Evolutionary conservation across 2,113 vertebrate genomes (phyloP).

Genomic region (Eidolon helvum): DNA sequence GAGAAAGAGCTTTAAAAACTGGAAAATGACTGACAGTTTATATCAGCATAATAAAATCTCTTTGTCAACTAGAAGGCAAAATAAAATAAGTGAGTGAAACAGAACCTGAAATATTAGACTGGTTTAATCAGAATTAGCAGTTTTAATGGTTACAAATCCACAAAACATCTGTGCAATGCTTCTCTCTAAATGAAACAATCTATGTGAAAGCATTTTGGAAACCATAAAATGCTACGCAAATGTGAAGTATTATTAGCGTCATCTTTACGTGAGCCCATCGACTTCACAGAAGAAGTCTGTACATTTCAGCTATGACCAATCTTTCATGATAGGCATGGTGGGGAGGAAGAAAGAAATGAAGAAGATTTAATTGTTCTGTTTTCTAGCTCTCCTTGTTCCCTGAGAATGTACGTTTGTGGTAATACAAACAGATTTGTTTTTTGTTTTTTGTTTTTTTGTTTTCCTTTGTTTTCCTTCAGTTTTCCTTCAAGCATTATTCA

Average conservation of each 20-base stretch:
- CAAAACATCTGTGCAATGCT: constrained; percentile 21
- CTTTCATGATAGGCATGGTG: not conserved
- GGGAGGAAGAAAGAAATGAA: not conserved
- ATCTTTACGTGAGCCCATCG: not conserved
- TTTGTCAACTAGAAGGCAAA: constrained; percentile 1
- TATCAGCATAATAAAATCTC: constrained; percentile 3
- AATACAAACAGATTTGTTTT: not conserved
- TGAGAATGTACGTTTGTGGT: not conserved
- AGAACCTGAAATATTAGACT: constrained; percentile 16
- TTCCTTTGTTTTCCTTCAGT: no score
- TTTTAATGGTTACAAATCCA: constrained; percentile 31
- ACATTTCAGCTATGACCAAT: not conserved
- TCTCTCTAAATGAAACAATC: constrained; percentile 41
- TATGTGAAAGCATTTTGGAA: constrained; percentile 26
- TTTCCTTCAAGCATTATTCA: no score
- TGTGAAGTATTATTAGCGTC: constrained; percentile 23
- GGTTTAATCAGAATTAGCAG: constrained; percentile 38
- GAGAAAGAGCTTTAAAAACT: not conserved
- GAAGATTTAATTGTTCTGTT: not conserved
- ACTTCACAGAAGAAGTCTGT: not conserved
- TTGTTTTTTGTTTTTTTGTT: not conserved
- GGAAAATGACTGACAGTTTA: not conserved
- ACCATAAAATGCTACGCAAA: not conserved
- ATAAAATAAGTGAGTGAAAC: constrained; percentile 19
- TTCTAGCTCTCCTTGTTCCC: not conserved